Base-by-base conservation (phyloP, 2,888 invertebrate genomes). In the Pocota personata region DNA sequence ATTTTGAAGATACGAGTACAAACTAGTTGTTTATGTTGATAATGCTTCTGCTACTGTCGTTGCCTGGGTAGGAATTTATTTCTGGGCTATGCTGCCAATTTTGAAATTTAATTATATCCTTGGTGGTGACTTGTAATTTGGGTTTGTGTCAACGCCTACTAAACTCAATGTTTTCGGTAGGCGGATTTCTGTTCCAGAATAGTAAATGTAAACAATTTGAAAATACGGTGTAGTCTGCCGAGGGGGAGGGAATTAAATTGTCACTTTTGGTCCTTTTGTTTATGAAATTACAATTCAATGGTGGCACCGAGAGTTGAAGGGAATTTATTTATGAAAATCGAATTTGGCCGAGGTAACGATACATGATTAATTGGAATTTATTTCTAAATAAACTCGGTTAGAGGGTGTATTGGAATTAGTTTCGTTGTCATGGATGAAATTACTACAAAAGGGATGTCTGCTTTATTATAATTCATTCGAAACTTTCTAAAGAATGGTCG, bases 161-260 rank as follows among this genome's bases (percentile, higher is more conserved):
- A 35, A 48, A 24, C 10, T 48, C 21, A 66, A 35, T 50, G 66
- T 7, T 46, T 64, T 32, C 8, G 43, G 2, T 2, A 1, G 60
- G 14, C n/a, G n/a, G n/a, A 14, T 19, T 3, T 4, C 62, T 43
- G 16, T 16, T 5, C 19, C 32, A 16, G 50, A 48, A 12, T n/a
- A n/a, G n/a, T n/a, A n/a, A n/a, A n/a, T 30, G 55, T n/a, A 32
- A 64, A n/a, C 48, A 48, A 32, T 64, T 48, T 48, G 21, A 32
- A 48, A 46, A 43, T 62, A 21, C 37, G 58, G 55, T 30, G 16
- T 14, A 14, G 7, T 8, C 2, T 7, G 16, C 8, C n/a, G 1
- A 19, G 50, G 14, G 3, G 37, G 37, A 60, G 72, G 60, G 60
- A 72, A 72, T 72, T 72, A 72, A 16, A 72, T 30, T 60, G 72